Conservation (phyloP, 1,140 invertebrate species). For the Triops cancriformis region DNA sequence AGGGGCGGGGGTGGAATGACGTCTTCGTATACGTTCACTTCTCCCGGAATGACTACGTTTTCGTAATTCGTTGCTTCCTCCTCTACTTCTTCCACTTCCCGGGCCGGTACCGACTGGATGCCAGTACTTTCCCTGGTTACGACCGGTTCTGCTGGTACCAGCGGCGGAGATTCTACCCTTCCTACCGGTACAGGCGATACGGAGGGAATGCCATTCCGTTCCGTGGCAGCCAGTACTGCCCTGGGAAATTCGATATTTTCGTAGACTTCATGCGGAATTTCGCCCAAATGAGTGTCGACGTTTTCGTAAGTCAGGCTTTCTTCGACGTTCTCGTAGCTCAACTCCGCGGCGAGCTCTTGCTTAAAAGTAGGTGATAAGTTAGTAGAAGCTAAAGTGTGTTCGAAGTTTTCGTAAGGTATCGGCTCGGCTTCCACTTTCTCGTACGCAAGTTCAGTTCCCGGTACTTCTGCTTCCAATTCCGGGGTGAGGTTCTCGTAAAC, state of each 20-base stretch:
- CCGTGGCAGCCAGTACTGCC: background rate
- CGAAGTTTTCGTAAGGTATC: slow-evolving; percentile 16
- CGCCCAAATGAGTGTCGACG: background rate
- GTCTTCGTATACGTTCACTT: slow-evolving; percentile 27
- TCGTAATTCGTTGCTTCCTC: background rate
- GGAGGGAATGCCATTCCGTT: background rate
- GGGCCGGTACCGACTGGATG: no score
- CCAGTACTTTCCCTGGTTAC: no score
- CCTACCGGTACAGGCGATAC: no score
- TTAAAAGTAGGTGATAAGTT: slow-evolving; percentile 26
- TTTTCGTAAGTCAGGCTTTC: slow-evolving; percentile 6
- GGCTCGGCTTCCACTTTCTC: slow-evolving; percentile 31
- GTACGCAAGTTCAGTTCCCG: slow-evolving; percentile 16
- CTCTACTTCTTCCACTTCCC: no score
- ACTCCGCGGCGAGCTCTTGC: slow-evolving; percentile 31
- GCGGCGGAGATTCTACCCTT: no score
- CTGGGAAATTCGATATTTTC: slow-evolving; percentile 16
- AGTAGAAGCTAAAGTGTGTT: background rate
- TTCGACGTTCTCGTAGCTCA: slow-evolving; percentile 18
- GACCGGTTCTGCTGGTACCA: no score
- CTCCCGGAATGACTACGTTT: slow-evolving; percentile 5
- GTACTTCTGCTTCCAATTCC: background rate
- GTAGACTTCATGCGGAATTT: background rate
- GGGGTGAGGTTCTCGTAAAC: background rate
- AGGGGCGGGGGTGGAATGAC: slow-evolving; percentile 27